A percentile compares a stretch with the other conserved stretches of the same genome.
phyloP scores from a whole-genome alignment of 2,797 vertebrate species.

The Vespertilio murinus region DNA sequence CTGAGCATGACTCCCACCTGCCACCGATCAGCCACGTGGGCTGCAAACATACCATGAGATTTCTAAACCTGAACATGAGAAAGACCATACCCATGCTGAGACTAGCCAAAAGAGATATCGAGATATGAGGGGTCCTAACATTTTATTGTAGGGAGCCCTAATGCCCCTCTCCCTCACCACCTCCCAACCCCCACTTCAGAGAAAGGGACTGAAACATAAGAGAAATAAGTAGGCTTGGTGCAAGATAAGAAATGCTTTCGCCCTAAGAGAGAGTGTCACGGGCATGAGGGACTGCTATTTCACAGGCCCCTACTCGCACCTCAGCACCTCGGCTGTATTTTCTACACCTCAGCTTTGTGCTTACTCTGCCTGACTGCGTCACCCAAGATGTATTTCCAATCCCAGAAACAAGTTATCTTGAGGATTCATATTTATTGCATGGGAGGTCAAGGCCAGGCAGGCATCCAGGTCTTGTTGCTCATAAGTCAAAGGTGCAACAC shows the following conservation, averaged over 20 bases:
- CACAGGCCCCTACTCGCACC: not conserved
- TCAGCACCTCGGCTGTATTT: not conserved
- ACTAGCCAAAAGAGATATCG: not conserved
- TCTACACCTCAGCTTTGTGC: not conserved
- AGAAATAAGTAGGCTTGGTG: not conserved
- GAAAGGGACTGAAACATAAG: not conserved
- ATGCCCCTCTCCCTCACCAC: not conserved
- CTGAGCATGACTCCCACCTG: fast-evolving
- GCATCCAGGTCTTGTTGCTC: not conserved
- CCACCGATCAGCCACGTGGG: fast-evolving
- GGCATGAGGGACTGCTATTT: not conserved
- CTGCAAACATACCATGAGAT: not conserved
- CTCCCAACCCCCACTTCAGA: not conserved
- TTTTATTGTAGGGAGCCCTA: not conserved
- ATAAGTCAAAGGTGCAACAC: not conserved
- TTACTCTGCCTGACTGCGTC: not conserved
- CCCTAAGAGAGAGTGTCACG: not conserved
- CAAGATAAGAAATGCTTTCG: not conserved
- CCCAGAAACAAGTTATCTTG: not conserved
- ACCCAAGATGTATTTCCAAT: not conserved
- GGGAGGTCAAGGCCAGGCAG: not conserved
- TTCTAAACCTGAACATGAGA: not conserved
- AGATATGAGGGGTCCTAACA: no score
- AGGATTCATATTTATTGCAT: not conserved
- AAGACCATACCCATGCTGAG: not conserved